Evolutionary conservation across 1,140 invertebrate genomes (phyloP), one percentile per base, ranked within the genome.

Genomic region (Nephotettix cincticeps): DNA sequence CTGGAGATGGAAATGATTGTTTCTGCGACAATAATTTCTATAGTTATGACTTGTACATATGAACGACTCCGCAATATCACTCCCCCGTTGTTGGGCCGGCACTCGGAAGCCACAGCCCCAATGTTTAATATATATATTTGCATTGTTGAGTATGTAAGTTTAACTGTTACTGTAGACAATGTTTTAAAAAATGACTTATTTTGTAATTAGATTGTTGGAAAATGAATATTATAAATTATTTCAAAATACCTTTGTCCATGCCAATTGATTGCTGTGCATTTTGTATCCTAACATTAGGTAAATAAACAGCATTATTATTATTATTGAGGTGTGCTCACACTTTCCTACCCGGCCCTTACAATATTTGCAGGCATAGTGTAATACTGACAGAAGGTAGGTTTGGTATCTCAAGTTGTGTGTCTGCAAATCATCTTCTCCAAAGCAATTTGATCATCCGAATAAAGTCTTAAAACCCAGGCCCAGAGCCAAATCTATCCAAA

Each of bases 231-330:
- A 23, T 36, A 45, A 43, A 67, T 43, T 61, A 67, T 67, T 67
- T 43, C 40, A 45, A 67, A 67, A 19, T 29, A 40, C 23, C 32
- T 40, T 43, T 67, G 40, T 19, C 40, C 64, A 43, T 67, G 64
- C 40, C 64, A 40, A 67, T 67, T 67, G 64, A 32, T 67, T 67
- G 64, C 64, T 67, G 64, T 67, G 40, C 30, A 67, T 67, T 67
- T 67, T 61, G 64, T 67, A 67, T 67, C 40, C 64, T 67, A 67
- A 65, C 21, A 67, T 67, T 43, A 67, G 64, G 43, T 36, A 45
- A 67, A 67, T 67, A 67, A 67, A 67, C 64, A 67, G 40, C 40
- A 67, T 67, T 67, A 67, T 45, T 67, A 67, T 43, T 67, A 67
- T 45, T 40, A 43, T 30, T 2, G 9, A 70, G 19, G 21, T 61